Conservation (phyloP, 1,140 invertebrate species). For the Heliconius eleuchia region DNA sequence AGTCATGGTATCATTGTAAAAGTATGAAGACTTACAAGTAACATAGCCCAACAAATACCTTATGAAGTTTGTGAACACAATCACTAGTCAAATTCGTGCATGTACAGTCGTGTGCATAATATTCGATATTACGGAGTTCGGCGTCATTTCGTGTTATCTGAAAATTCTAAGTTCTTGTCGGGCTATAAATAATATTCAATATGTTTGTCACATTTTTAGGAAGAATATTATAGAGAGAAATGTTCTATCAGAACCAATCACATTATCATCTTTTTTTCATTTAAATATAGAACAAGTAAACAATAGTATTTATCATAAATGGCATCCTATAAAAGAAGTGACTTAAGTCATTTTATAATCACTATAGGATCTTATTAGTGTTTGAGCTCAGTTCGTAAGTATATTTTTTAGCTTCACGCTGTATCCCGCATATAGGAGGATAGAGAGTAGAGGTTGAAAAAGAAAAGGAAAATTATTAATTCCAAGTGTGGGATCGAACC, state of each 20-base stretch:
- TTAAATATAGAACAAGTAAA: background rate
- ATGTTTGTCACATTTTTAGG: background rate
- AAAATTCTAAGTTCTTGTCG: too few species aligned
- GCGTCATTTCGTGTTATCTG: too few species aligned
- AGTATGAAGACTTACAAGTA: background rate
- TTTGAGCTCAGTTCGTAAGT: too few species aligned
- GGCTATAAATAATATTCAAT: background rate
- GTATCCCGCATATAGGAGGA: too few species aligned
- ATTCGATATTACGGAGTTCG: too few species aligned
- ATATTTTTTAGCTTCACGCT: too few species aligned
- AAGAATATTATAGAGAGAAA: constrained; percentile 1
- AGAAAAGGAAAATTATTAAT: background rate
- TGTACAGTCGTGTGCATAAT: too few species aligned
- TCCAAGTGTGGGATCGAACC: background rate
- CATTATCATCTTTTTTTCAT: background rate
- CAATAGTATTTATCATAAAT: background rate
- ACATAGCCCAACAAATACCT: background rate
- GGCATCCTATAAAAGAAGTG: background rate
- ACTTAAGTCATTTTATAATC: background rate
- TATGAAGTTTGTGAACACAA: too few species aligned
- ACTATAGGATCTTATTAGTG: too few species aligned
- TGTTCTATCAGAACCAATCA: background rate
- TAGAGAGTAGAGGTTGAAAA: too few species aligned
- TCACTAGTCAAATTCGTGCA: too few species aligned
- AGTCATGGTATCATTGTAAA: background rate